phyloP scores from a whole-genome alignment of 2,797 vertebrate genomes.

The Spizella passerina region DNA sequence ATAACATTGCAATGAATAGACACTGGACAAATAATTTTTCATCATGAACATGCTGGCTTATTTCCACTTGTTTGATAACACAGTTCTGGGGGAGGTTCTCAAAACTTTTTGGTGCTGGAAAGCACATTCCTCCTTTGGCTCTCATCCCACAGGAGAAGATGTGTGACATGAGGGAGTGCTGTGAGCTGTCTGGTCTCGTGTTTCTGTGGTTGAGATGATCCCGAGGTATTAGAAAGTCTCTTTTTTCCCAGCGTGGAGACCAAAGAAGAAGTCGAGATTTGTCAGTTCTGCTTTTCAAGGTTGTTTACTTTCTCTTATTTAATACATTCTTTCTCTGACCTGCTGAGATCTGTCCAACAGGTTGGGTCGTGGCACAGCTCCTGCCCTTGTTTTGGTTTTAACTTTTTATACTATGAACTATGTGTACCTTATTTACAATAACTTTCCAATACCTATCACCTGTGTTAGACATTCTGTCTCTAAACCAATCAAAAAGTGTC shows the following conservation, averaged over 20 bases:
- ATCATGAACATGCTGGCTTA: background rate
- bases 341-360: too few relatives aligned
- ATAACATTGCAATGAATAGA: accelerated
- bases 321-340: too few relatives aligned
- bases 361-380: too few relatives aligned
- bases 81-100: background rate
- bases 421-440: too few relatives aligned
- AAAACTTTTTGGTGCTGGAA: background rate
- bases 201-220: background rate
- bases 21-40: background rate
- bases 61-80: background rate
- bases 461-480: too few relatives aligned
- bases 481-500: too few relatives aligned
- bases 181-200: background rate
- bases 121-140: background rate
- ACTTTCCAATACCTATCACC: too few relatives aligned
- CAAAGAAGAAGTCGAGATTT: too few relatives aligned
- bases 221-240: background rate
- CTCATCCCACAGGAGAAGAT: accelerated
- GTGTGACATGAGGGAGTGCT: background rate
- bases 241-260: background rate
- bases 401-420: too few relatives aligned
- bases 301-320: too few relatives aligned
- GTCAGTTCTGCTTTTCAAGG: too few relatives aligned
- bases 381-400: too few relatives aligned